These are phyloP conservation scores for Neoascia interrupta DNA, from an alignment of 2,888 invertebrate genomes.

Conservation along the genomic window DNA sequence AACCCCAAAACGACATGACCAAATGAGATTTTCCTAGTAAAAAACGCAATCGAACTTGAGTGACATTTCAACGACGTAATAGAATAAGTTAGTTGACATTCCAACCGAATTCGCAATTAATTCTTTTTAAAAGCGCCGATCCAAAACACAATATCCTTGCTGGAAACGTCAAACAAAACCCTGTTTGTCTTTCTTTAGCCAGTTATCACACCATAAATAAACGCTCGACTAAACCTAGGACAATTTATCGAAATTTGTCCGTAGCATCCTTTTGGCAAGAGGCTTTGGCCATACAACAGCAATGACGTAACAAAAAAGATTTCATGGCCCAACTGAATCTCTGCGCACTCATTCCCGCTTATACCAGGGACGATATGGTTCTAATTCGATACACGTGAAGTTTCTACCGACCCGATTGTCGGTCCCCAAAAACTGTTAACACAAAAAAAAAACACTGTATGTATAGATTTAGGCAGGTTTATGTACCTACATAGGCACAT, in stretches of 20 bases:
- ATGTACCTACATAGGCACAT: background rate
- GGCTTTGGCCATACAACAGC: too few relatives aligned
- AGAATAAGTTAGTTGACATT: too few relatives aligned
- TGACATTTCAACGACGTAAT: too few relatives aligned
- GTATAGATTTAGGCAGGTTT: too few relatives aligned
- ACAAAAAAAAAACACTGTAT: too few relatives aligned
- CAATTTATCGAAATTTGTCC: slow-evolving; percentile 52
- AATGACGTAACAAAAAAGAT: slow-evolving; percentile 44
- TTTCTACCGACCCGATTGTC: too few relatives aligned
- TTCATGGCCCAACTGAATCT: background rate
- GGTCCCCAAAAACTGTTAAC: too few relatives aligned
- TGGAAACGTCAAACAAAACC: background rate
- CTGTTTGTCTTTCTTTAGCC: slow-evolving; percentile 21
- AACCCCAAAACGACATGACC: background rate
- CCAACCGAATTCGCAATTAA: slow-evolving; percentile 30
- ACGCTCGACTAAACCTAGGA: slow-evolving; percentile 41
- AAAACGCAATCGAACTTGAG: background rate
- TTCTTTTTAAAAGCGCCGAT: slow-evolving; percentile 39
- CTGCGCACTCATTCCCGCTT: too few relatives aligned
- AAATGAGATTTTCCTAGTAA: background rate
- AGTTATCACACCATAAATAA: slow-evolving; percentile 50
- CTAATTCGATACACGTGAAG: too few relatives aligned
- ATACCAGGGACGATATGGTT: too few relatives aligned
- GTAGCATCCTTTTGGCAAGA: too few relatives aligned
- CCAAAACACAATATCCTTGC: slow-evolving; percentile 22